Base-by-base conservation (phyloP, 2,888 invertebrate species). In the Drosophila nigricruria region DNA sequence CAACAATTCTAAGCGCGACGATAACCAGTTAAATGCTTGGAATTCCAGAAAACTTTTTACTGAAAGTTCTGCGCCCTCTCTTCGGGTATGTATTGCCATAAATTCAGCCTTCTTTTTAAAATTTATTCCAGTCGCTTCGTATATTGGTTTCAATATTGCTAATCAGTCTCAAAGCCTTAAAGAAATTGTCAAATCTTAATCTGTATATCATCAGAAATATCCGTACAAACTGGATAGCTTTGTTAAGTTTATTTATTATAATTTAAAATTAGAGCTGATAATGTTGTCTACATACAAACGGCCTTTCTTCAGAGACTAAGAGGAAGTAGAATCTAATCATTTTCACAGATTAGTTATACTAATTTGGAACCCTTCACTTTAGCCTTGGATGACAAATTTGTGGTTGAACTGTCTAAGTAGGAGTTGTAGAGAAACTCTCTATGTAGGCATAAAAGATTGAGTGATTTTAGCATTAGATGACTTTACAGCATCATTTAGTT, bases 11-110 rank as follows among this genome's bases (percentile, higher is more conserved):
- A 90, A 88, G 59, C 81, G 91, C 56, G 91, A 91, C 50, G 91
- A 91, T 42, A 79, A 81, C 49, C 91, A 89, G 67, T 42, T 85
- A 38, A 89, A 83, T 77, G 77, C 82, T 56, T 91, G 91, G 91
- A 85, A 75, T 62, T 73, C 88, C 54, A 82, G 90, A 36, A 88
- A 85, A 74, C 70, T 71, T 43, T 67, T 71, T 61, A 52, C 53
- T 16, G 88, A 88, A 57, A 86, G 68, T 72, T 65, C 82, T 38
- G 74, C 79, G 68, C 80, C 84, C 47, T 34, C 77, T 32, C 38
- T 47, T 53, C 78, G 79, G 73, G 90, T 90, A 84, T 50, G 79
- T 53, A 18, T 12, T 23, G 3, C 10, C 34, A 9, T 52, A 1
- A 16, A 23, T 38, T 25, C 12, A 6, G 0, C 2, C 0, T 14